Percentiles rank a stretch among this genome's conserved stretches.
phyloP scores from a whole-genome alignment of 2,113 vertebrate species.

The Lepidothrix coronata region DNA sequence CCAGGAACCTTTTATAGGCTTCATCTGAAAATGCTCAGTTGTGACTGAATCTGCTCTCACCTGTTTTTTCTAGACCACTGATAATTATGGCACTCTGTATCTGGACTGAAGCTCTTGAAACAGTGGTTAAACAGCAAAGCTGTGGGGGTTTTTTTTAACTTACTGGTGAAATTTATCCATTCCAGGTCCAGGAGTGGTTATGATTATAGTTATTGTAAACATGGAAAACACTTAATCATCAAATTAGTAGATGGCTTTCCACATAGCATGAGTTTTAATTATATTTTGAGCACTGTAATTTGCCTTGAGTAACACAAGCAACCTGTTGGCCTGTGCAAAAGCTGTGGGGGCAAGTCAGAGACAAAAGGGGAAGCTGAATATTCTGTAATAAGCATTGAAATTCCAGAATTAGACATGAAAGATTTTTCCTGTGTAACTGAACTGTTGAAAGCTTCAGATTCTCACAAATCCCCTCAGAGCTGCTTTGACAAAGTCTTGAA shows the following conservation, averaged over 20 bases:
- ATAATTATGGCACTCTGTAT: background rate
- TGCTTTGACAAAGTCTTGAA: background rate
- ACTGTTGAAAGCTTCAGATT: background rate
- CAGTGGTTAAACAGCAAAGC: background rate
- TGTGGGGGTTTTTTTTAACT: background rate
- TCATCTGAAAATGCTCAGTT: background rate
- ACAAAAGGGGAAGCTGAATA: background rate
- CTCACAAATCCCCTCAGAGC: background rate
- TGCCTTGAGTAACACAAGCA: background rate
- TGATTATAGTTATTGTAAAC: background rate
- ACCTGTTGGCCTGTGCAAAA: background rate
- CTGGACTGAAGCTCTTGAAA: background rate
- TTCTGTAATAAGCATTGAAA: background rate
- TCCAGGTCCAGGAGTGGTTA: background rate
- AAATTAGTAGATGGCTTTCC: conserved; percentile 7
- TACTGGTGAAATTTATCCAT: background rate
- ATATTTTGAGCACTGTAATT: background rate
- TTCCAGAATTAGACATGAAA: background rate
- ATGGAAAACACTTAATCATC: background rate
- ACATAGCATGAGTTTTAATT: conserved; percentile 14
- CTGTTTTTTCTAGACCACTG: background rate
- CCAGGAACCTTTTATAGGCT: background rate
- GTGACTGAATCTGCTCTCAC: background rate
- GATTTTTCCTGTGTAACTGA: background rate
- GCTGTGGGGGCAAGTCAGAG: background rate